phyloP scores from a whole-genome alignment of 2,113 vertebrate genomes.

The Chroicocephalus ridibundus region DNA sequence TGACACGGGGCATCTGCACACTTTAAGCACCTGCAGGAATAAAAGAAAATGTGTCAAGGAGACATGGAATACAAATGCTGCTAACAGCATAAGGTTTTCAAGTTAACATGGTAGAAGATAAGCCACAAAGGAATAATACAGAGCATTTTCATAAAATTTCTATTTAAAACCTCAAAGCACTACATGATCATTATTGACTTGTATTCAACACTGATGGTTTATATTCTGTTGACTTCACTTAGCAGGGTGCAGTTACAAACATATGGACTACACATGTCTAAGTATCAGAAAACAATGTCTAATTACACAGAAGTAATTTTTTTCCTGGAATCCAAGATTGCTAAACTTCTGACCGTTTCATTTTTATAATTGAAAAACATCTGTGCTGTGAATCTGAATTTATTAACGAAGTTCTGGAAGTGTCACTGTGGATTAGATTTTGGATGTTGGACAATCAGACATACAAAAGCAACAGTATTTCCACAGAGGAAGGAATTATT shows the following conservation, averaged over 20 bases:
- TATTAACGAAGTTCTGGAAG: not conserved
- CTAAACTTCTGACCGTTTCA: not conserved
- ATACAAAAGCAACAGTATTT: not conserved
- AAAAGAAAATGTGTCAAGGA: constrained; percentile 46
- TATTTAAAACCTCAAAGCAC: not conserved
- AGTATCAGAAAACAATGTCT: not conserved
- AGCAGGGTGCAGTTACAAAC: not conserved
- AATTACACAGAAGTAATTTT: not conserved
- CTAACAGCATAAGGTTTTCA: not conserved
- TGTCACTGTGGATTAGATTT: not conserved
- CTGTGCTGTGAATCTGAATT: not conserved
- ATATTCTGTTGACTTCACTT: not conserved
- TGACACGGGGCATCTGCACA: constrained; percentile 90
- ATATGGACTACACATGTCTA: not conserved
- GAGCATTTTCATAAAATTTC: not conserved
- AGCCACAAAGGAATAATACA: not conserved
- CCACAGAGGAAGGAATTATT: not conserved
- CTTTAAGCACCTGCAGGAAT: constrained; percentile 81
- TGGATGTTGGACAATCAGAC: not conserved
- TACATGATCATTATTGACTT: not conserved
- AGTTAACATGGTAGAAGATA: not conserved
- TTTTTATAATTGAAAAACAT: not conserved
- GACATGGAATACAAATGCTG: not conserved
- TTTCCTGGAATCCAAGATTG: not conserved
- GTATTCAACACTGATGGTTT: not conserved